Evolutionary conservation across 2,888 invertebrate genomes (phyloP), one percentile per base, ranked within the genome.

Genomic region (Nymphalis polychloros): DNA sequence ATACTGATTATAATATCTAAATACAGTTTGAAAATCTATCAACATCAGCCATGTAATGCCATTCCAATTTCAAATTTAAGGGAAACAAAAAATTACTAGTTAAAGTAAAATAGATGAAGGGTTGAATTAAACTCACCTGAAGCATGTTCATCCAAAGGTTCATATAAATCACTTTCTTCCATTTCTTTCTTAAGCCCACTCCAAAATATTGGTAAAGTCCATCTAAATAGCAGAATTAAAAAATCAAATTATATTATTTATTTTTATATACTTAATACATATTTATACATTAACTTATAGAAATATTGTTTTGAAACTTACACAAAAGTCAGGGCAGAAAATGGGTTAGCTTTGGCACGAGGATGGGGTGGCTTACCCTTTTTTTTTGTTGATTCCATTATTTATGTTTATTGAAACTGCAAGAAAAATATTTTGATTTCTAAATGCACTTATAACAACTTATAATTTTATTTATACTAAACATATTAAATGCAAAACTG

Each of bases 181-280:
- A 97, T 86, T 74, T 95, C 94, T 80, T 95, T 96, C 75, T 94
- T 95, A 76, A 95, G 93, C 2, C 97, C 97, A 82, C 95, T 94
- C 82, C 94, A 95, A 88, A 97, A 97, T 81, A 97, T 94, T 41
- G 95, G 95, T 79, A 96, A 87, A 1, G 97, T 95, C 95, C 97
- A 97, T 91, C 96, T 96, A 84, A 70, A 85, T 57, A 19, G 3
- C 10, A 41, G 1, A 35, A 35, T 57, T 17, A 0, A 52, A 16
- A 27, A 27, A 23, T 19, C 10, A 52, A 17, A 41, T 41, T 13
- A 41, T 10, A 41, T 10, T 41, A 13, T 41, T 41, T 13, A 41
- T 41, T 41, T 41, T 41, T 13, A 13, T 41, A 2, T 41, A 13
- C 13, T 41, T 4, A 41, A 41, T 41, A n/a, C n/a, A n/a, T n/a